phyloP scores from a whole-genome alignment of 2,888 invertebrate genomes.

The Perizoma flavofasciatum region DNA sequence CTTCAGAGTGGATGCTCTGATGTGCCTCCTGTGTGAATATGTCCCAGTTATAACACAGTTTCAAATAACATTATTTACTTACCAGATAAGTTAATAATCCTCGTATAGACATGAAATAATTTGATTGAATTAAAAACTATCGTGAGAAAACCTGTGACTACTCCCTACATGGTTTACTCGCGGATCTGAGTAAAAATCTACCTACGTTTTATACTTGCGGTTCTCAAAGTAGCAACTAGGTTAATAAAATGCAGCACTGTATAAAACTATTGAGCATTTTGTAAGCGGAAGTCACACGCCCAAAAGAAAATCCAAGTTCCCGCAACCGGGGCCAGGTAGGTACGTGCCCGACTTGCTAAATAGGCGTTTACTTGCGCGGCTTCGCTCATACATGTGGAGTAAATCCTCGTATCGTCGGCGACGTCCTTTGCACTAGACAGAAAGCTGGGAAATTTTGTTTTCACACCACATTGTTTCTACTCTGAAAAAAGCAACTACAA shows the following conservation, averaged over 20 bases:
- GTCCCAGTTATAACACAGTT: background rate
- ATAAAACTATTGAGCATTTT: constrained; percentile 28
- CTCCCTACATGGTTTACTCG: too few relatives aligned
- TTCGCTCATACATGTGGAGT: constrained; percentile 12
- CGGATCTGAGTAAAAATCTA: too few relatives aligned
- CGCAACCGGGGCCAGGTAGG: constrained; percentile 13
- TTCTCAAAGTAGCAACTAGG: too few relatives aligned
- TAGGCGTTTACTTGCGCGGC: constrained; percentile 19
- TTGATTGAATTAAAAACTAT: too few relatives aligned
- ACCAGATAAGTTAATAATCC: too few relatives aligned
- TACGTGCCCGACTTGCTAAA: constrained; percentile 29
- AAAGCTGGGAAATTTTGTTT: constrained; percentile 7
- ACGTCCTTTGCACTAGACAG: constrained; percentile 12
- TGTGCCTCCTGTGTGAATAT: background rate
- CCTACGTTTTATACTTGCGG: too few relatives aligned
- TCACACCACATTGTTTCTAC: background rate
- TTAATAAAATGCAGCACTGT: constrained; percentile 14
- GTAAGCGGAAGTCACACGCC: constrained; percentile 22
- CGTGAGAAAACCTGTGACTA: too few relatives aligned
- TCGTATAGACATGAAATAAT: too few relatives aligned
- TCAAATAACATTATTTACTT: too few relatives aligned
- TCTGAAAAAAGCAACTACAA: too few relatives aligned
- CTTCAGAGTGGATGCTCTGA: background rate
- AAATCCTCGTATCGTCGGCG: constrained; percentile 13
- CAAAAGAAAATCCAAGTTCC: constrained; percentile 26